Base-by-base conservation (phyloP, 92 coral and sea anemone genomes). In the Epizoanthus ramosus region DNA sequence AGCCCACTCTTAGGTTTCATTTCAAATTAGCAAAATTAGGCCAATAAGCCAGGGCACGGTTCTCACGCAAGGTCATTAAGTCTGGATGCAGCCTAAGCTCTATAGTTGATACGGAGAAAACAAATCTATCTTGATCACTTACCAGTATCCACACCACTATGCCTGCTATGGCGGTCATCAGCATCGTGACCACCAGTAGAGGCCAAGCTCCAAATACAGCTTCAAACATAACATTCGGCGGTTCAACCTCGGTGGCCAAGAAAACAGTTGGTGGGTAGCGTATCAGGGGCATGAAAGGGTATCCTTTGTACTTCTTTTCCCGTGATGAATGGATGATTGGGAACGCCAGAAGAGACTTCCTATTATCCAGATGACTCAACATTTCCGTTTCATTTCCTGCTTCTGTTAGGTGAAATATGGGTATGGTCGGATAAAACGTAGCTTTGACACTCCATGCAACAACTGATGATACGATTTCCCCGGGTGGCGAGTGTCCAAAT, bases 321-420 rank as follows among this genome's bases (percentile, higher is more conserved):
- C 63, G 61, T 1, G 71, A 12, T 21, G 82, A 61, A 12, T 68
- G 63, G 4, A 77, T 70, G 17, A 77, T 37, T 1, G 82, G 82
- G 21, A 77, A 77, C 28, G 82, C 71, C 18, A 61, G 63, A 53
- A 60, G 70, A 12, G 82, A 25, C 14, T 1, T 15, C 8, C 24
- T 63, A 4, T 61, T 19, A 60, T 77, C n/a, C 13, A 77, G 71
- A 13, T 41, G 71, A 9, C 17, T 77, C 24, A 77, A 43, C 16
- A 61, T 13, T n/a, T 60, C 82, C 4, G 82, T 61, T 25, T 77
- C 82, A 21, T 77, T 77, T 65, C 25, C 53, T 60, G 70, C 82
- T 14, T 10, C 7, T n/a, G 19, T 37, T 37, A 76, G 39, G 2
- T 35, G 35, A 15, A 68, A 17, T 0, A 39, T 5, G 0, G 37